phyloP scores from a whole-genome alignment of 2,797 vertebrate species.

The Lates japonicus region DNA sequence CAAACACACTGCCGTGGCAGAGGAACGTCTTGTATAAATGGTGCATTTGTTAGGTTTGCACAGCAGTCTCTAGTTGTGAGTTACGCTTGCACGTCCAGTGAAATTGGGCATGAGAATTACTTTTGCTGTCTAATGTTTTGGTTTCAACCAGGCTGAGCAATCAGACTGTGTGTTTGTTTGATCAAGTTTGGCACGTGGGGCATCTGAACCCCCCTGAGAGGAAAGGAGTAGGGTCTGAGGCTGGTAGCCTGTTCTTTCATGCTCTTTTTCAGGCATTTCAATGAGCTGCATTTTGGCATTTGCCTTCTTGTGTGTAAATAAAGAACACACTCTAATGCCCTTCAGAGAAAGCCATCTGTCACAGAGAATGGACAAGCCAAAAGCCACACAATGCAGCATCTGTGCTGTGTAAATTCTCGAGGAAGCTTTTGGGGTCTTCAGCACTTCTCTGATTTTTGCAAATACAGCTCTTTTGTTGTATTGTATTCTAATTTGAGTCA shows the following conservation, averaged over 20 bases:
- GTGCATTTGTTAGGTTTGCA: constrained; percentile 25
- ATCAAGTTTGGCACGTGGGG: neutral
- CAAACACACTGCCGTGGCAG: constrained; percentile 12
- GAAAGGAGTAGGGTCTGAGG: neutral
- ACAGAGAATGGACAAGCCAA: too few species aligned
- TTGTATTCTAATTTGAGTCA: constrained; percentile 12
- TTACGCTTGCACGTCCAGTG: constrained; percentile 4
- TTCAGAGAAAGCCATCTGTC: too few species aligned
- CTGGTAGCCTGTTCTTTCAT: neutral
- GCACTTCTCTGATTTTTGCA: neutral
- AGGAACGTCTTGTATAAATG: constrained; percentile 7
- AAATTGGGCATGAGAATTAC: constrained; percentile 19
- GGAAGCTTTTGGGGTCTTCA: neutral
- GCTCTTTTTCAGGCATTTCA: constrained; percentile 2
- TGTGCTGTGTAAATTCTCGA: too few species aligned
- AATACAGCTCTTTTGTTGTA: neutral
- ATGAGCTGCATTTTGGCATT: neutral
- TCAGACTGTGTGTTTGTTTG: constrained; percentile 50
- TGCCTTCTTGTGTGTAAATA: neutral
- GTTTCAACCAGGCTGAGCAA: constrained; percentile 6
- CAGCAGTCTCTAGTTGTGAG: neutral
- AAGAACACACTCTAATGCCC: too few species aligned
- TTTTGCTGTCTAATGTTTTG: constrained; percentile 31
- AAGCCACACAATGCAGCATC: too few species aligned
- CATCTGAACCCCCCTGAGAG: neutral